Conservation (phyloP, 2,888 invertebrate species). For the Nemotelus pantherinus region DNA sequence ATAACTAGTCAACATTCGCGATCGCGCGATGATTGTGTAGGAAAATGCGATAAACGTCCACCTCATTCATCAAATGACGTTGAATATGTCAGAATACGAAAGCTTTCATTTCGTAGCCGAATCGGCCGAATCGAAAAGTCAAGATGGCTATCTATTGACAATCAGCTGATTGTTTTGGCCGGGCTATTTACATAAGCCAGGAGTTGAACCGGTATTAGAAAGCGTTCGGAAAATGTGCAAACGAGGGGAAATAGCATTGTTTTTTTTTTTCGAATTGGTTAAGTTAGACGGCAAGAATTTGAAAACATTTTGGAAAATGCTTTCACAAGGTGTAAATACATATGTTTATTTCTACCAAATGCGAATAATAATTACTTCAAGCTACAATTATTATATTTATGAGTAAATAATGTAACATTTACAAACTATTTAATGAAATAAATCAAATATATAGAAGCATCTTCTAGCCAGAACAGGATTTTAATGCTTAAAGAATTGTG, state of each 20-base stretch:
- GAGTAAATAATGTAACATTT: too few species aligned
- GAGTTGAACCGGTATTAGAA: not conserved
- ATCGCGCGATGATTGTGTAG: slow-evolving; percentile 7
- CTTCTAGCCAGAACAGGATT: too few species aligned
- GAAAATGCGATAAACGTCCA: slow-evolving; percentile 29
- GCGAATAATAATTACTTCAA: too few species aligned
- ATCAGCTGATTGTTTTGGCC: slow-evolving; percentile 18
- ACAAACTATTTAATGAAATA: too few species aligned
- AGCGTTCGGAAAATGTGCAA: not conserved
- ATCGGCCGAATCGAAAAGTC: not conserved
- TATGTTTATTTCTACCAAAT: too few species aligned
- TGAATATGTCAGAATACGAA: slow-evolving; percentile 15
- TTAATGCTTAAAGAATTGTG: too few species aligned
- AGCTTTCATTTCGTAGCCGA: not conserved
- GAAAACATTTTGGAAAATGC: too few species aligned
- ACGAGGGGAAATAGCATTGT: not conserved
- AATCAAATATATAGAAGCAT: too few species aligned
- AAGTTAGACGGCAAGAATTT: too few species aligned
- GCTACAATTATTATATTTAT: too few species aligned
- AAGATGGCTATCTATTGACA: slow-evolving; percentile 32
- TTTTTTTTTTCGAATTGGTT: too few species aligned
- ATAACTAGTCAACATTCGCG: slow-evolving; percentile 41
- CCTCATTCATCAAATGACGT: slow-evolving; percentile 37
- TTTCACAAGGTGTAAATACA: too few species aligned
- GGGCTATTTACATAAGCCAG: not conserved